phyloP scores from a whole-genome alignment of 2,888 invertebrate genomes.

The Acronicta leporina region DNA sequence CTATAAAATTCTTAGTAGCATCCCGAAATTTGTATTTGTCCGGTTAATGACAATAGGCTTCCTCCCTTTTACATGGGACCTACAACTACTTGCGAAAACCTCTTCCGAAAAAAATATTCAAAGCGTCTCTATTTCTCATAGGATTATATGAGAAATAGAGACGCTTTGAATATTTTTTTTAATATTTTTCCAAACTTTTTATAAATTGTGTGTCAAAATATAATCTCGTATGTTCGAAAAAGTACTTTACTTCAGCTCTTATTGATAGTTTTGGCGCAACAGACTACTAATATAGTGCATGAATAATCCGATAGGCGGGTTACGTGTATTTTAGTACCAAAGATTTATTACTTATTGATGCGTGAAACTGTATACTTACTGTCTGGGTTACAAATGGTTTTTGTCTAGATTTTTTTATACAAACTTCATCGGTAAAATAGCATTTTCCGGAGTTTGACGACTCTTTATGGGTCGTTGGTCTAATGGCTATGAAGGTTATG shows the following conservation, averaged over 20 bases:
- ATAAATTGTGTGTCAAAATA: background rate
- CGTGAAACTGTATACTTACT: constrained; percentile 44
- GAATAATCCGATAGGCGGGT: constrained; percentile 20
- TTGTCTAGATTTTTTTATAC: constrained; percentile 33
- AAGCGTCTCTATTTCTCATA: too few relatives aligned
- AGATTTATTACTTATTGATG: constrained; percentile 47
- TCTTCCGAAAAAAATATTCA: too few relatives aligned
- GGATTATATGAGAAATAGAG: too few relatives aligned
- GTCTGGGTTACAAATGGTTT: constrained; percentile 43
- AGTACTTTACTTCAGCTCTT: constrained; percentile 18
- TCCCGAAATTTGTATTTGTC: too few relatives aligned
- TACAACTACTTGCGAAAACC: too few relatives aligned
- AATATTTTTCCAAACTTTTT: too few relatives aligned
- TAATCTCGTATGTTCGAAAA: background rate
- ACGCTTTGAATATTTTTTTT: too few relatives aligned
- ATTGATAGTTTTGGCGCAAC: constrained; percentile 24
- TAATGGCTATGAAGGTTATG: background rate
- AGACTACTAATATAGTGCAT: constrained; percentile 14
- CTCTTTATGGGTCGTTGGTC: constrained; percentile 10
- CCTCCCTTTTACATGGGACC: too few relatives aligned
- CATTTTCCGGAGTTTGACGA: constrained; percentile 25
- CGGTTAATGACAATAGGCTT: too few relatives aligned
- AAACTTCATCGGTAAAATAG: constrained; percentile 11
- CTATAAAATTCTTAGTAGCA: too few relatives aligned
- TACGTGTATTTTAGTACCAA: constrained; percentile 36